phyloP scores from a whole-genome alignment of 2,888 invertebrate genomes.

The Rotaria sp. region DNA sequence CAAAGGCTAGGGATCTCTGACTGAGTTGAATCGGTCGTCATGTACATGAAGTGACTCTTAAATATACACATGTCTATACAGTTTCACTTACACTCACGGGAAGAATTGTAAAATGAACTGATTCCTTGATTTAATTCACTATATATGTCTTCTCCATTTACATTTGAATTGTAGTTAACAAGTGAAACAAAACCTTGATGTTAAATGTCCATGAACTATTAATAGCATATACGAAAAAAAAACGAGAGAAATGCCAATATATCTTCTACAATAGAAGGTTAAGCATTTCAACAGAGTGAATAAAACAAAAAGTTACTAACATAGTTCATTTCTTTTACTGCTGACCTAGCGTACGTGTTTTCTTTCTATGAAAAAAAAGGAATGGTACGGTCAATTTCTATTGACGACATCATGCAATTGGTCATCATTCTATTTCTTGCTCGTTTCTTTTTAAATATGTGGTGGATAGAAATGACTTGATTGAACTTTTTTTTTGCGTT shows the following conservation, averaged over 20 bases:
- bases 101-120: slow-evolving; percentile 14
- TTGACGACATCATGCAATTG: background rate
- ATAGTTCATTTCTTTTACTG: background rate
- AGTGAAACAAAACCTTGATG: background rate
- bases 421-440: background rate
- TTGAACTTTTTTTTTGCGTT: too few relatives aligned
- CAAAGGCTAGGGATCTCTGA: too few relatives aligned
- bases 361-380: background rate
- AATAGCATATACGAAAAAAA: background rate
- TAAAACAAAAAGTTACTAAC: too few relatives aligned
- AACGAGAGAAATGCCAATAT: background rate
- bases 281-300: too few relatives aligned
- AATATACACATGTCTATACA: background rate
- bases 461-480: too few relatives aligned
- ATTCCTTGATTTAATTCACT: background rate
- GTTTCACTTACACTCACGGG: background rate
- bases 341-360: background rate
- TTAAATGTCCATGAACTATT: background rate
- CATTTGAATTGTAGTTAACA: background rate
- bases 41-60: background rate
- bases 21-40: too few relatives aligned
- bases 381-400: background rate
- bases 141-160: background rate
- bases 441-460: too few relatives aligned
- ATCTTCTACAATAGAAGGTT: background rate